These are phyloP conservation scores for Poecilia gillii DNA, from an alignment of 2,797 vertebrate species.

Conservation along the genomic window DNA sequence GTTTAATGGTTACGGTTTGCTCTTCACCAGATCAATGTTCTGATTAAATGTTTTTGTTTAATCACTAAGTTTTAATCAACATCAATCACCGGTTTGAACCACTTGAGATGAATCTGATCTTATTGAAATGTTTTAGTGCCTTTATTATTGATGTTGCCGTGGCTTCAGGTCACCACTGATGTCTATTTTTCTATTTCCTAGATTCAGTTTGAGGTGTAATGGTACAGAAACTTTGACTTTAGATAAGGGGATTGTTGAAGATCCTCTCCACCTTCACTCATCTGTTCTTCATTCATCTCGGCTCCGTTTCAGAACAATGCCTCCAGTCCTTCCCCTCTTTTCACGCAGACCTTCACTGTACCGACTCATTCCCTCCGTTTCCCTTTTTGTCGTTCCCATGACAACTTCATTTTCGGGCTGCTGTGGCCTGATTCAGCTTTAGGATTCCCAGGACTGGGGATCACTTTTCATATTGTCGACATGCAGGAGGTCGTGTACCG, in stretches of 20 bases:
- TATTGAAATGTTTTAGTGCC: neutral
- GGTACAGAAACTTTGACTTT: neutral
- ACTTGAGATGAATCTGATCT: neutral
- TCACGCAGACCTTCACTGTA: neutral
- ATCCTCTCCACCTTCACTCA: conserved; percentile 26
- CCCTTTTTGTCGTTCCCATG: conserved; percentile 48
- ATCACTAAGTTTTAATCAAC: neutral
- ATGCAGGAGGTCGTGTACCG: neutral
- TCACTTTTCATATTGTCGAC: conserved; percentile 28
- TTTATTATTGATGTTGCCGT: neutral
- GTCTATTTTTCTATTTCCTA: neutral
- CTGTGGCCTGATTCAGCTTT: conserved; percentile 60
- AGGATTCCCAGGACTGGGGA: conserved; percentile 59
- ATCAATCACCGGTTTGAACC: neutral
- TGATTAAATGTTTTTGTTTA: neutral
- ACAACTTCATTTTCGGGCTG: conserved; percentile 62
- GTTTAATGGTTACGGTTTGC: neutral
- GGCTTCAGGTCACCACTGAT: neutral
- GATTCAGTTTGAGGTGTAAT: neutral
- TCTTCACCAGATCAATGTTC: neutral
- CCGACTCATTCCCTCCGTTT: neutral
- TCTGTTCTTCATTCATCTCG: neutral
- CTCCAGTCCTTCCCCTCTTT: neutral
- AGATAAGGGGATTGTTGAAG: neutral
- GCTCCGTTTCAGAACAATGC: neutral